Evolutionary conservation across 2,113 vertebrate genomes (phyloP).

Genomic region (Rattus rattus): DNA sequence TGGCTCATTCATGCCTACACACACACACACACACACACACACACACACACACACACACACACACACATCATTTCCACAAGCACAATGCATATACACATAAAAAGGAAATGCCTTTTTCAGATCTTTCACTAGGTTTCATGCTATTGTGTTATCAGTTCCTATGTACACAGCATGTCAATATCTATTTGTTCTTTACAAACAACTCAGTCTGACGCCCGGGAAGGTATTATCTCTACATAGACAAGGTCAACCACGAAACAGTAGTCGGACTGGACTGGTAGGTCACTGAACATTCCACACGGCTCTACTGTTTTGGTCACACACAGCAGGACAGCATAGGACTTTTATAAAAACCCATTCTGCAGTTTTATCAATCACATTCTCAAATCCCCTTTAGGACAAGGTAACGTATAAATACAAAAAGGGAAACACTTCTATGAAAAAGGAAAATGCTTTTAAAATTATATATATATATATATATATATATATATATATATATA

Average conservation of each 20-base stretch:
- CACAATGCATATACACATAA: not conserved
- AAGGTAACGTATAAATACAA: slow-evolving; percentile 7
- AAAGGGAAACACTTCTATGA: too few relatives aligned
- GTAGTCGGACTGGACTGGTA: not conserved
- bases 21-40: not conserved
- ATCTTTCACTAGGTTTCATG: not conserved
- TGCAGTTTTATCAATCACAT: not conserved
- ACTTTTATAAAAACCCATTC: not conserved
- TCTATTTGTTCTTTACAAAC: slow-evolving; percentile 46
- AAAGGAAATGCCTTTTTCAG: slow-evolving; percentile 17
- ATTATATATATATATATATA: too few relatives aligned
- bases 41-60: not conserved
- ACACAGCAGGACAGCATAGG: not conserved
- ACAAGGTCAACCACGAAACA: not conserved
- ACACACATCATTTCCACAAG: too few relatives aligned
- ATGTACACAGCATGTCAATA: not conserved
- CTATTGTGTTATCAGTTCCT: not conserved
- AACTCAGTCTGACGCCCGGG: not conserved
- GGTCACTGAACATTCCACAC: not conserved
- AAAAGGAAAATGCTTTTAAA: too few relatives aligned
- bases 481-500: too few relatives aligned
- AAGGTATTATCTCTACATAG: not conserved
- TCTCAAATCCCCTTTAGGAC: not conserved
- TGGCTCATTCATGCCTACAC: not conserved
- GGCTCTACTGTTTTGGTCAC: not conserved